Conservation (phyloP, 2,797 vertebrate species). For the Nyctalus aviator region DNA sequence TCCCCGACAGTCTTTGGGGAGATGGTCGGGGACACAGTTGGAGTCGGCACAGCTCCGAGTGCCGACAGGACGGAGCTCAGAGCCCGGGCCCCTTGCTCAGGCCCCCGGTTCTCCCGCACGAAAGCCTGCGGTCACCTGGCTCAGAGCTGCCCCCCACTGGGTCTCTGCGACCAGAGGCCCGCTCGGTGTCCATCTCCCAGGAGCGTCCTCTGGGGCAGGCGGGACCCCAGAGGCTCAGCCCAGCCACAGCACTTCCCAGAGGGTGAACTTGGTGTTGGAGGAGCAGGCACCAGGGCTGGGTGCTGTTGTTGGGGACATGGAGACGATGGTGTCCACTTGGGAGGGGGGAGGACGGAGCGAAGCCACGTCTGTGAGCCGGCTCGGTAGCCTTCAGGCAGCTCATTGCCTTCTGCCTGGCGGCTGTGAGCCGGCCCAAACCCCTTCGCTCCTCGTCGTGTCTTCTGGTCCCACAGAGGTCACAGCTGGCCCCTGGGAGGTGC, state of each 20-base stretch:
- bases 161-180: not conserved
- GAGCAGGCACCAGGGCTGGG: no score
- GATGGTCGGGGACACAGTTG: no score
- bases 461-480: no score
- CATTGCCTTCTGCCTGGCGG: not conserved
- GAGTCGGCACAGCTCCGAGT: not conserved
- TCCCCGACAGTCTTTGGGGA: rapidly evolving
- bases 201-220: not conserved
- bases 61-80: not conserved
- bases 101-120: not conserved
- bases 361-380: not conserved
- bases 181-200: rapidly evolving
- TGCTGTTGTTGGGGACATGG: no score
- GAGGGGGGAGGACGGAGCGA: no score
- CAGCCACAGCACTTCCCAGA: not conserved
- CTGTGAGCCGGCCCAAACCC: no score
- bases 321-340: no score
- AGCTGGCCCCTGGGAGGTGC: no score
- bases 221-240: no score
- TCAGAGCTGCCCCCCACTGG: not conserved
- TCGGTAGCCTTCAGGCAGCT: rapidly evolving
- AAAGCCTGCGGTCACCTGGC: not conserved
- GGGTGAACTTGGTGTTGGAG: not conserved
- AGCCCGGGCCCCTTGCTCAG: not conserved
- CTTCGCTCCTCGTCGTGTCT: no score